phyloP scores from a whole-genome alignment of 2,888 invertebrate genomes.

The Kryphioiulus occultus region DNA sequence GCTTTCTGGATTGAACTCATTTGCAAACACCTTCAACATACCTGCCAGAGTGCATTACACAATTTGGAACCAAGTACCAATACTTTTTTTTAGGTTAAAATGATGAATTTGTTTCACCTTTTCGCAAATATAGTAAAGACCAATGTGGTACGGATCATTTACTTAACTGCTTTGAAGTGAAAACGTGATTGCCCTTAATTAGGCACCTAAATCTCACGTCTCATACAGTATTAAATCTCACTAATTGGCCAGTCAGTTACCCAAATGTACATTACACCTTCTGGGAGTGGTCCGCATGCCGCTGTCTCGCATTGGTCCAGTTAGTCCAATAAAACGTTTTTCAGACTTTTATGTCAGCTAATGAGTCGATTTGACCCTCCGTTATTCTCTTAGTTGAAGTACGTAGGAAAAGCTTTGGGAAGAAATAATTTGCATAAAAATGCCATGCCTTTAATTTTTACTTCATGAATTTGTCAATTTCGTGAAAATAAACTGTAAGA shows the following conservation, averaged over 20 bases:
- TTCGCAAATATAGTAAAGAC: neutral
- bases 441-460: no score
- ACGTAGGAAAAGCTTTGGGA: no score
- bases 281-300: no score
- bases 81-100: conserved; percentile 22
- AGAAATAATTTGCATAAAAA: no score
- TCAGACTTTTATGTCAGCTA: no score
- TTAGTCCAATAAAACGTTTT: no score
- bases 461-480: no score
- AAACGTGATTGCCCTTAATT: conserved; percentile 18
- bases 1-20: conserved; percentile 35
- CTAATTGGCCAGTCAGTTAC: neutral
- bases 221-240: neutral
- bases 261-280: neutral
- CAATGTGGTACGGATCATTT: neutral
- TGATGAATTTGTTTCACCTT: conserved; percentile 7
- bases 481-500: no score
- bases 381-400: no score
- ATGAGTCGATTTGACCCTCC: no score
- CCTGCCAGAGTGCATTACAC: neutral
- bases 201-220: neutral
- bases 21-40: conserved; percentile 26
- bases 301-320: neutral
- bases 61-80: neutral
- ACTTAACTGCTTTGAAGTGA: neutral